Conservation (phyloP, 2,797 vertebrate species). For the Jordanella pulchra region DNA sequence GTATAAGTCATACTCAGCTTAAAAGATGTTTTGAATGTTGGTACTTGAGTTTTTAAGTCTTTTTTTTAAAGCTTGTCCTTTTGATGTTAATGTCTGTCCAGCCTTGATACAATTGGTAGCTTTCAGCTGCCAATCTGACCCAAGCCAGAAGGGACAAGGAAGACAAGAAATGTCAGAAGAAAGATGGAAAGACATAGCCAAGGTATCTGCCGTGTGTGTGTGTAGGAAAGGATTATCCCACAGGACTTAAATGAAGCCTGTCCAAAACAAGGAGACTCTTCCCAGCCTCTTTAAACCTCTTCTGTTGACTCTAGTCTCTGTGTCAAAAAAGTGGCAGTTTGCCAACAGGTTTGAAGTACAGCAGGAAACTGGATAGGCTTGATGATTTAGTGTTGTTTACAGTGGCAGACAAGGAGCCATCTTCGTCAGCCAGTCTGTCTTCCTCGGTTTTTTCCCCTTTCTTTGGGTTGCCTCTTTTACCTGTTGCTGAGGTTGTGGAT, state of each 20-base stretch:
- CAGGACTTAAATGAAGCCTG: conserved; percentile 82
- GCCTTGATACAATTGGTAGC: conserved; percentile 60
- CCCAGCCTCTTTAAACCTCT: conserved; percentile 73
- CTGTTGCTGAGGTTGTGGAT: conserved; percentile 37
- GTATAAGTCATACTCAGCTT: neutral
- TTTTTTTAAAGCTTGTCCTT: neutral
- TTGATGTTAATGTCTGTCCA: conserved; percentile 31
- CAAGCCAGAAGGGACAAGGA: conserved; percentile 50
- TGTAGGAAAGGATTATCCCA: conserved; percentile 77
- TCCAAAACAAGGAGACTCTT: conserved; percentile 71
- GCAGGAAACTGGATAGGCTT: conserved; percentile 79
- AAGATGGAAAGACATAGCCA: conserved; percentile 69
- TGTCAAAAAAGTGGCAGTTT: conserved; percentile 58
- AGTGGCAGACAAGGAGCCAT: conserved; percentile 62
- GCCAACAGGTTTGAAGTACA: conserved; percentile 65
- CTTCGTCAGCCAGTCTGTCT: conserved; percentile 59
- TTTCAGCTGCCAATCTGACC: conserved; percentile 77
- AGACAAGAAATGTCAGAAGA: conserved; percentile 67
- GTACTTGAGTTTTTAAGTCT: neutral
- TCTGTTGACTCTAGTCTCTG: conserved; percentile 61
- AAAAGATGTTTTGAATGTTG: neutral
- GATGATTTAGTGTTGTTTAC: conserved; percentile 78
- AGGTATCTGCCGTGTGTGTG: conserved; percentile 62
- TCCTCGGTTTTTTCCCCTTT: conserved; percentile 20
- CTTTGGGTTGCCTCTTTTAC: conserved; percentile 28